Evolutionary conservation across 2,113 vertebrate genomes (phyloP).

Genomic region (Neofelis nebulosa): DNA sequence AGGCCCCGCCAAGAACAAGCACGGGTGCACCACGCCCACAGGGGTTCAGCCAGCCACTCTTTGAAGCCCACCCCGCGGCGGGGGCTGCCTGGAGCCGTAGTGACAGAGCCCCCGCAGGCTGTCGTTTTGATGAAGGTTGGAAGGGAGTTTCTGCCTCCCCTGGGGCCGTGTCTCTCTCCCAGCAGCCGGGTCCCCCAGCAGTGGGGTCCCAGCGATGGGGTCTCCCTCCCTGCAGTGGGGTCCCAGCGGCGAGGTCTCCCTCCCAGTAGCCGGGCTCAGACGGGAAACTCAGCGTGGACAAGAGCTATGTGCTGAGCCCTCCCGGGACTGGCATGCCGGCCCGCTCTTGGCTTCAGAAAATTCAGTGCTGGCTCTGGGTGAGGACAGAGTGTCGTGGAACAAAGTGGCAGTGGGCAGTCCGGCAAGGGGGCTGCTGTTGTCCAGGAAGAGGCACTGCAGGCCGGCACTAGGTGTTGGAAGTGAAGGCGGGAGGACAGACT

Average conservation of each 20-base stretch:
- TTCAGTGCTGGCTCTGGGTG: background rate
- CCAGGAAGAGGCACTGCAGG: background rate
- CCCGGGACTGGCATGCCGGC: background rate
- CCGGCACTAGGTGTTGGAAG: background rate
- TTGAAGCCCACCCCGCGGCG: fast-evolving
- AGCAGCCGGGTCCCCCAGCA: too few species aligned
- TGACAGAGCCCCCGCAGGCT: too few species aligned
- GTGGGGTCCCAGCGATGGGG: too few species aligned
- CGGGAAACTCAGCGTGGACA: fast-evolving
- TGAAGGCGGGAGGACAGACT: background rate
- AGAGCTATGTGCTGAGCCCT: background rate
- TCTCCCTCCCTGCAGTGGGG: too few species aligned
- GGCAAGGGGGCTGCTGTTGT: fast-evolving
- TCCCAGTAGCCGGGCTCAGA: too few species aligned
- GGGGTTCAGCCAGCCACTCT: fast-evolving
- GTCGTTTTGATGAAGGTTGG: background rate
- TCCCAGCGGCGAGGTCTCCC: background rate
- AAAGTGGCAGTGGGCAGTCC: fast-evolving
- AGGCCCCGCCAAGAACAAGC: background rate
- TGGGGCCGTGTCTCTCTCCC: background rate
- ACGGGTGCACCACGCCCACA: fast-evolving
- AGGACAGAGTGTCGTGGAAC: fast-evolving
- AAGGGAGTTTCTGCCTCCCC: too few species aligned
- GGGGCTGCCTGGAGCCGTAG: fast-evolving
- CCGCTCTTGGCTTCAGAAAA: background rate